These are phyloP conservation scores for Dinocampus coccinellae DNA, from an alignment of 2,888 invertebrate species.

Conservation along the genomic window DNA sequence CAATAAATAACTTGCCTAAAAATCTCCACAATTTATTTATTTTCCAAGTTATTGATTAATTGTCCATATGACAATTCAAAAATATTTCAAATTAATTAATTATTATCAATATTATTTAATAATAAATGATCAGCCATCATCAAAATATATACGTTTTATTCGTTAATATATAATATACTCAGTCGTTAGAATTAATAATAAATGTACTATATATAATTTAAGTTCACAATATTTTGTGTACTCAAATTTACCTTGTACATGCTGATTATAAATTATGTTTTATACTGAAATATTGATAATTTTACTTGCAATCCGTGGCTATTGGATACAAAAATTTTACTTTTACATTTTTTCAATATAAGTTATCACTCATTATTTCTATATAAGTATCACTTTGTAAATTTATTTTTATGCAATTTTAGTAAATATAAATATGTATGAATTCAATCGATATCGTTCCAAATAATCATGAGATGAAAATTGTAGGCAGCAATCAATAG, in stretches of 20 bases:
- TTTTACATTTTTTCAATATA: too few species aligned
- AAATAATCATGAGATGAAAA: too few species aligned
- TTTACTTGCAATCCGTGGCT: too few species aligned
- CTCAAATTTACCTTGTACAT: not conserved
- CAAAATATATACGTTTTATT: not conserved
- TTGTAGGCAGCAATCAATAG: too few species aligned
- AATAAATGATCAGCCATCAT: not conserved
- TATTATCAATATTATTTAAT: not conserved
- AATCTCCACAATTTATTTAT: constrained; percentile 34
- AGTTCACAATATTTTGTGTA: not conserved
- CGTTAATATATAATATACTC: not conserved
- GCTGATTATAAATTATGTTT: too few species aligned
- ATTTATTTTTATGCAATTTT: too few species aligned
- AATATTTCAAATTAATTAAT: not conserved
- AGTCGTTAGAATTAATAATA: not conserved
- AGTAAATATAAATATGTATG: too few species aligned
- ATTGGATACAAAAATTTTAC: too few species aligned
- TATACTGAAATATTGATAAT: too few species aligned
- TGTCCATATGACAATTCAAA: not conserved
- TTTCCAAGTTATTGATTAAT: not conserved
- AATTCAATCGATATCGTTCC: too few species aligned
- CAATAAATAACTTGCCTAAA: constrained; percentile 39
- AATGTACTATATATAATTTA: not conserved
- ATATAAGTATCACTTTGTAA: too few species aligned
- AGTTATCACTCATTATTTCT: too few species aligned